Base-by-base conservation (phyloP, 2,888 invertebrate genomes). In the Noctua pronuba region DNA sequence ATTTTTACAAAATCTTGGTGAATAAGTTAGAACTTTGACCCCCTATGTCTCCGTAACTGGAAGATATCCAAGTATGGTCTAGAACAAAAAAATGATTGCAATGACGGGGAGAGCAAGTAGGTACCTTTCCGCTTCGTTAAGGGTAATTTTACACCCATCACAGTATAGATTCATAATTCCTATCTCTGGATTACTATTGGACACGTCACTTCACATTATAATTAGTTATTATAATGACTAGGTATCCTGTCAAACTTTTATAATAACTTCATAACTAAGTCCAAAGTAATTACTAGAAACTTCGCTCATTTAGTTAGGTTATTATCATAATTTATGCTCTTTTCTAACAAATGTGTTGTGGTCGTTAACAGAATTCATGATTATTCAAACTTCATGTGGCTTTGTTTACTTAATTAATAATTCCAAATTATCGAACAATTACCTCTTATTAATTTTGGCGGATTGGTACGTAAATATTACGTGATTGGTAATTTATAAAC, bases 401-500 rank as follows among this genome's bases (percentile, higher is more conserved):
- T 73, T 73, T 82, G 77, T 64, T 31, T 35, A 74, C 73, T 67
- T 65, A 75, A 79, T 73, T 76, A 77, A 66, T 69, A 41, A 66
- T 64, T 70, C 31, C 38, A 66, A 83, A 81, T 79, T 77, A 81
- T 68, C 64, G 52, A 74, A 68, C 65, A 77, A 68, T 87, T 79
- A 72, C n/a, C 41, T 65, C 31, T 73, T 67, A 88, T 77, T 82
- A 77, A 82, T 82, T 75, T 77, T 66, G 38, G 38, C 31, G 65
- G 64, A 70, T 70, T 80, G 64, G 82, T 71, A 68, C 49, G 66
- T 64, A 77, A 88, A 80, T 82, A 72, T 84, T 28, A 72, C 49
- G 44, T 75, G 73, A 86, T 84, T 84, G 77, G 66, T 84, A 86
- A 86, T 88, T 77, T 77, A 70, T 77, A 82, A 78, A 73, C 64